phyloP scores from a whole-genome alignment of 2,113 vertebrate genomes.

The Vanacampus margaritifer region DNA sequence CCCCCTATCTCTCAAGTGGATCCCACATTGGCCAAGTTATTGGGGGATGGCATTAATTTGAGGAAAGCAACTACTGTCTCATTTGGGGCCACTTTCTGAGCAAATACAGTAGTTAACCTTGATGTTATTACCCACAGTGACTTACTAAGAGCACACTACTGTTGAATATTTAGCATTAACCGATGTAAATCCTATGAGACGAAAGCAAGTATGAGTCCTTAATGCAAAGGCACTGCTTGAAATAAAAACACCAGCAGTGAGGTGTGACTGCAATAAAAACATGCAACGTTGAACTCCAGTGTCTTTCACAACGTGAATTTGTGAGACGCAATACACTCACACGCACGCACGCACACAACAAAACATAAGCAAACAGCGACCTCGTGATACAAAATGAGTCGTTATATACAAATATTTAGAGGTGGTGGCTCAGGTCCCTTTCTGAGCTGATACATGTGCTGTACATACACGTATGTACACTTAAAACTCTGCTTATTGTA shows the following conservation, averaged over 20 bases:
- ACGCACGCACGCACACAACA: slow-evolving; percentile 12
- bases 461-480: neutral
- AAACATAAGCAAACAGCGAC: slow-evolving; percentile 29
- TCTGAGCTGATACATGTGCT: slow-evolving; percentile 17
- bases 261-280: slow-evolving; percentile 14
- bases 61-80: neutral
- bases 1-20: no score
- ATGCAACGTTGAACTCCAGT: slow-evolving; percentile 37
- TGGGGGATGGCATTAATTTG: neutral
- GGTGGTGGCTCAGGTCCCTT: slow-evolving; percentile 20
- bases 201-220: slow-evolving; percentile 18
- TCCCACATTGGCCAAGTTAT: no score
- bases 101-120: neutral
- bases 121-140: slow-evolving; percentile 42
- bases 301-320: slow-evolving; percentile 24
- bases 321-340: slow-evolving; percentile 8
- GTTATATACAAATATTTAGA: slow-evolving; percentile 35
- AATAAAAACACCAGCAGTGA: slow-evolving; percentile 34
- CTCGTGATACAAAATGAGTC: slow-evolving; percentile 22
- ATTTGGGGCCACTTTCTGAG: neutral
- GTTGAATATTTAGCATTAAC: slow-evolving; percentile 37
- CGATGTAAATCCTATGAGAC: neutral
- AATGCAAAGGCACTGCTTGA: slow-evolving; percentile 66
- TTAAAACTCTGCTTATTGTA: slow-evolving; percentile 14
- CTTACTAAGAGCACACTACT: slow-evolving; percentile 35